Evolutionary conservation across 2,888 invertebrate genomes (phyloP).

Genomic region (Drosophila falleni): DNA sequence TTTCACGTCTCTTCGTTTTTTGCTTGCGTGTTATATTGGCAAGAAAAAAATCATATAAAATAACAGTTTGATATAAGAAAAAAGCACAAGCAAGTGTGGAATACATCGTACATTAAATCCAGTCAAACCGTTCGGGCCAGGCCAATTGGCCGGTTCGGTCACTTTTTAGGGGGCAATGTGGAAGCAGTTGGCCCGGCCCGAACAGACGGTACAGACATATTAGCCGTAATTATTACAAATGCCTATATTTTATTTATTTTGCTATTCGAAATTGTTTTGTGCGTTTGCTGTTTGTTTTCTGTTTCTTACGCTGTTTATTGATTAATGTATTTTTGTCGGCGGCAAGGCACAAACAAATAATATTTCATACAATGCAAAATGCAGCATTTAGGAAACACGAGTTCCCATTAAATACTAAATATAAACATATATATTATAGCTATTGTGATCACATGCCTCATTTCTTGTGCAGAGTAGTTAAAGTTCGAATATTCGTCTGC

Average conservation of each 20-base stretch:
- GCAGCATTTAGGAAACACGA: conserved; percentile 27
- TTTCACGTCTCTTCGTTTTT: not conserved
- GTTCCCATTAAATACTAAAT: conserved; percentile 5
- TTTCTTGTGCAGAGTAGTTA: conserved; percentile 23
- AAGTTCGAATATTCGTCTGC: conserved; percentile 24
- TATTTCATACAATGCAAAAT: conserved; percentile 56
- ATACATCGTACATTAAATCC: conserved; percentile 34
- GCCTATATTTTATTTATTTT: conserved; percentile 64
- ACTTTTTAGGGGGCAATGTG: conserved; percentile 28
- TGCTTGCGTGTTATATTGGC: conserved; percentile 43
- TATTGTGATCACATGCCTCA: conserved; percentile 5
- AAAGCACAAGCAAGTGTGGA: conserved; percentile 30
- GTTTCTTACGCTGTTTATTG: conserved; percentile 54
- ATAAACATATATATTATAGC: not conserved
- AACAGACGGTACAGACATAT: conserved; percentile 28
- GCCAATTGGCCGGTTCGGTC: conserved; percentile 48
- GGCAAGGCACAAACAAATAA: conserved; percentile 61
- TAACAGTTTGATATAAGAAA: conserved; percentile 22
- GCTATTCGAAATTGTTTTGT: conserved; percentile 26
- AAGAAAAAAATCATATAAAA: conserved; percentile 22
- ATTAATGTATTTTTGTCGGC: conserved; percentile 52
- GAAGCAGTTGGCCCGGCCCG: conserved; percentile 24
- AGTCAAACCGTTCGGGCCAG: conserved; percentile 20
- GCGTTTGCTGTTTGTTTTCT: conserved; percentile 28
- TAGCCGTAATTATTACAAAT: conserved; percentile 67